Base-by-base conservation (phyloP, 2,888 invertebrate species). In the Drosophila anceps region DNA sequence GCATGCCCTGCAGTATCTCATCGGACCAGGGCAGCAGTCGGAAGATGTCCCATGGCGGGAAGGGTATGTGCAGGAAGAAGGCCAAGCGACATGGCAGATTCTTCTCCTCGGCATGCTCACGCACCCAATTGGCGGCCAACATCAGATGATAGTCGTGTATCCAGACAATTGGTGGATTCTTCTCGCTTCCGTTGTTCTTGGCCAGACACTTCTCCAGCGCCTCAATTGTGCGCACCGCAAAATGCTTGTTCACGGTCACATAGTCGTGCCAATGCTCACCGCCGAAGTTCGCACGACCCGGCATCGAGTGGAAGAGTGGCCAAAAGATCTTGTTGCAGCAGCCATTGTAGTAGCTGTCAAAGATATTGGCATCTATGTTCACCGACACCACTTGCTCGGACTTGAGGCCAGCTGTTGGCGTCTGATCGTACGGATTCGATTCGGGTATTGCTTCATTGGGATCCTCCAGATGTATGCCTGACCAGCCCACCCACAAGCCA, bases 11-110 rank as follows among this genome's bases (percentile, higher is more conserved):
- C 33, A 98, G 94, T 63, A 98, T 96, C 93, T 98, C 98, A 93
- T 98, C 98, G n/a, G 97, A 96, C 97, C 98, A 97, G 2, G 98
- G 98, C 88, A 98, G 96, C 58, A 98, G 94, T 71, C 98, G 94
- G 93, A 97, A 98, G 80, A 98, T 97, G 90, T 98, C 98, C 97
- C 98, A 98, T 15, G 98, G 96, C 15, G 98, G 98, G 93, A 98
- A 98, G 0, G 98, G 98, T 89, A 98, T 98, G 93, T 98, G 98
- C 72, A 98, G 94, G 93, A 98, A 98, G 94, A 98, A 98, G 33
- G 97, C 98, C 76, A 98, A 93, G 91, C 97, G 97, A 90, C 96
- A 96, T 72, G 95, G 94, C 29, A 97, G 94, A 67, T 95, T 95
- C 82, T 95, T 95, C 86, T 97, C 96, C 85, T 97, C 97, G 0